Base-by-base conservation (phyloP, 2,797 vertebrate genomes). In the Accipiter badius region DNA sequence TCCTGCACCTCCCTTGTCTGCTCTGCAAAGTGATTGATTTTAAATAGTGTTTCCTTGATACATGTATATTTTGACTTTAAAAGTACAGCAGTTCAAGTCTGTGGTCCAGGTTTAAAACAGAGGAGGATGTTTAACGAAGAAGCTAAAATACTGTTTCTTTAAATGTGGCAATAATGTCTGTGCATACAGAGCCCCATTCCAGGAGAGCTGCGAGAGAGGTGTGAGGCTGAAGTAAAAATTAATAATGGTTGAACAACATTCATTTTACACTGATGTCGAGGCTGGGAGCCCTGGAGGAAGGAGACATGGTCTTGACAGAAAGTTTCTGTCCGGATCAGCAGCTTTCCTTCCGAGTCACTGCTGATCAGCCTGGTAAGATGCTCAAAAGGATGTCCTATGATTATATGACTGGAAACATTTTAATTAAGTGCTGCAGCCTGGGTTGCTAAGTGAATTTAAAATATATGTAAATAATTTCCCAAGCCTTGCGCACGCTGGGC, bases 401-500 rank as follows among this genome's bases (percentile, higher is more conserved):
- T 93, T 72, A 55, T 35, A 52, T 4, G 4, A 59, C 77, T 90
- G 92, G 86, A 93, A 97, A 93, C 31, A 55, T 74, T 93, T 61
- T 78, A 89, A 89, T 83, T 83, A 89, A 93, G 10, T n/a, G 37
- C n/a, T 15, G 61, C 76, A 93, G 74, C 80, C 91, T 6, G 57
- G 73, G 71, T 76, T 65, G 61, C 82, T 78, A 92, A 92, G 67
- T 79, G 82, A 88, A 88, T 87, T 76, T 13, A 79, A 92, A 93
- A 40, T 59, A 33, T 6, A 74, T 86, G 89, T 83, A 89, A 96
- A 94, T 93, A 84, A 94, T 79, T 97, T 96, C 91, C 74, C 31
- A 19, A 93, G 54, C 62, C 77, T 46, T 13, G 13, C 76, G 71
- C 8, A 28, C 1, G 5, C 88, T 59, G 59, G 49, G 94, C 78